phyloP scores from a whole-genome alignment of 2,797 vertebrate species.

The Loris lydekkerianus region DNA sequence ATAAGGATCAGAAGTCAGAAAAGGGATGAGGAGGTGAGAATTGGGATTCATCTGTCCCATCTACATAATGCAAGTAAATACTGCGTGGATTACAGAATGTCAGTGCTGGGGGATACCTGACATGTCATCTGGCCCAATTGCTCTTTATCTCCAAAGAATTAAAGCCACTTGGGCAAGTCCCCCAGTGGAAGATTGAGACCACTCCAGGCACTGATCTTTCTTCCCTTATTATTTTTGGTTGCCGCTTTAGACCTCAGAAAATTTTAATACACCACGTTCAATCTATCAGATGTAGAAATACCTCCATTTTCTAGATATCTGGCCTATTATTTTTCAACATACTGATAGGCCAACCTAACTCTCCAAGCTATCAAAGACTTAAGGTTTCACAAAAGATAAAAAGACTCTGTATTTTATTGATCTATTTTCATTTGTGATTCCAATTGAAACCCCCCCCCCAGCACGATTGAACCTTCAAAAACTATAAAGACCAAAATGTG shows the following conservation, averaged over 20 bases:
- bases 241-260: constrained; percentile 19
- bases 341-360: not conserved
- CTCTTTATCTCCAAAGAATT: not conserved
- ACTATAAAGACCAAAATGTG: not conserved
- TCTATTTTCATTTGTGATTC: not conserved
- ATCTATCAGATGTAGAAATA: not conserved
- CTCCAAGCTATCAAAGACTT: not conserved
- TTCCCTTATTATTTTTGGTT: not conserved
- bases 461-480: not conserved
- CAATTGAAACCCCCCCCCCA: not conserved
- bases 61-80: not conserved
- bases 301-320: not conserved
- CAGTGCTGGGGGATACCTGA: not conserved
- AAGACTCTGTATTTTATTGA: not conserved
- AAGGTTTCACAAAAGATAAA: not conserved
- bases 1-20: not conserved
- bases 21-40: not conserved
- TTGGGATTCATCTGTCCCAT: not conserved
- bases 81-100: not conserved
- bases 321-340: not conserved
- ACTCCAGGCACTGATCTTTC: not conserved
- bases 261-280: not conserved
- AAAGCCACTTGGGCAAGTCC: not conserved
- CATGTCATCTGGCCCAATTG: not conserved
- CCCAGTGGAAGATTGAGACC: not conserved